phyloP scores from a whole-genome alignment of 2,888 invertebrate species.

The Himalopsyche japonica region DNA sequence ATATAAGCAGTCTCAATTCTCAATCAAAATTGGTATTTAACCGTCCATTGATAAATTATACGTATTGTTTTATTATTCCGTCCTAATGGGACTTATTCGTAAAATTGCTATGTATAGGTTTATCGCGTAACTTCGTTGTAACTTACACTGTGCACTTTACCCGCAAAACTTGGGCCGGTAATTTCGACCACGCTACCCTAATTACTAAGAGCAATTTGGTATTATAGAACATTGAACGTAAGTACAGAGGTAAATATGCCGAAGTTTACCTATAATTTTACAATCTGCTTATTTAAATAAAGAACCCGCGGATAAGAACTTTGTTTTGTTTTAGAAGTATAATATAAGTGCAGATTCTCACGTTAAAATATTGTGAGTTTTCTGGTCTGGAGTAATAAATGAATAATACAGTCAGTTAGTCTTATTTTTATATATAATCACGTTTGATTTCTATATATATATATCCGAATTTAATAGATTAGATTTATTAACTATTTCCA shows the following conservation, averaged over 20 bases:
- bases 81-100: background rate
- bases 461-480: too few relatives aligned
- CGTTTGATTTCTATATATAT: too few relatives aligned
- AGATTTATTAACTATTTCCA: too few relatives aligned
- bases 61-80: too few relatives aligned
- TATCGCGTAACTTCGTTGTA: background rate
- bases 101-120: background rate
- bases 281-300: background rate
- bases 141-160: background rate
- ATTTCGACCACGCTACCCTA: background rate
- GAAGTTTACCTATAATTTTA: background rate
- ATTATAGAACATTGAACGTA: background rate
- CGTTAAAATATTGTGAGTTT: too few relatives aligned
- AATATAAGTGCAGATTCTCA: too few relatives aligned
- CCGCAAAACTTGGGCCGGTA: background rate
- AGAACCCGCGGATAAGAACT: background rate
- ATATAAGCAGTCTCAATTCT: too few relatives aligned
- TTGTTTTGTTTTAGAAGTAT: background rate
- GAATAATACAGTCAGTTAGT: too few relatives aligned
- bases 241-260: background rate
- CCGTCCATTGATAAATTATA: too few relatives aligned
- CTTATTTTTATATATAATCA: too few relatives aligned
- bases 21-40: too few relatives aligned
- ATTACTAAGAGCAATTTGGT: background rate
- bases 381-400: too few relatives aligned